phyloP scores from a whole-genome alignment of 2,113 vertebrate species.

The Psophia crepitans region DNA sequence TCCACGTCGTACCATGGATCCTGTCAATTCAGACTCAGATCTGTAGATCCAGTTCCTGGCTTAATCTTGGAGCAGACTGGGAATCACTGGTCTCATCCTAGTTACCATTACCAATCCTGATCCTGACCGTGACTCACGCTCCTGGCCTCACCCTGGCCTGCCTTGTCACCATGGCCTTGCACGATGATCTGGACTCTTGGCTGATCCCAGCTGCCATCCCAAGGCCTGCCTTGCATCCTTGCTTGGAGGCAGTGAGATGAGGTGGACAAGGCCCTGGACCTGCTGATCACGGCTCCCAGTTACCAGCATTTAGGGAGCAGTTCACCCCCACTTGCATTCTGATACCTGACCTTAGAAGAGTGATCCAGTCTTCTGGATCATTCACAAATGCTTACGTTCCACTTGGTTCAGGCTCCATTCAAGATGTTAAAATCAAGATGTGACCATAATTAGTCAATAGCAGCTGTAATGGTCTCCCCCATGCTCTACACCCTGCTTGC shows the following conservation, averaged over 20 bases:
- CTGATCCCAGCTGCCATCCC: background rate
- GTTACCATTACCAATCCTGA: background rate
- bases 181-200: background rate
- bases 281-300: background rate
- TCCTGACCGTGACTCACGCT: background rate
- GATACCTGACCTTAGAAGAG: background rate
- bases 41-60: background rate
- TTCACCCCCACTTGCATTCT: background rate
- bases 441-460: rapidly evolving
- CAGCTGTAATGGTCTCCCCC: background rate
- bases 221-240: background rate
- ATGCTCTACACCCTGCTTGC: background rate
- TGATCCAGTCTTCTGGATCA: background rate
- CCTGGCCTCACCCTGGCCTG: background rate
- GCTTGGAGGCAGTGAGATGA: background rate
- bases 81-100: background rate
- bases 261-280: background rate
- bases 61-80: background rate
- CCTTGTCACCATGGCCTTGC: background rate
- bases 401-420: background rate
- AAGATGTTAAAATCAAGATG: background rate
- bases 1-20: background rate
- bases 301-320: background rate
- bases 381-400: background rate
- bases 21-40: background rate